A percentile compares a stretch with the other conserved stretches of the same genome.
These are phyloP conservation scores for Diglossa cyanea DNA, from an alignment of 2,797 vertebrate species.

Conservation along the genomic window DNA sequence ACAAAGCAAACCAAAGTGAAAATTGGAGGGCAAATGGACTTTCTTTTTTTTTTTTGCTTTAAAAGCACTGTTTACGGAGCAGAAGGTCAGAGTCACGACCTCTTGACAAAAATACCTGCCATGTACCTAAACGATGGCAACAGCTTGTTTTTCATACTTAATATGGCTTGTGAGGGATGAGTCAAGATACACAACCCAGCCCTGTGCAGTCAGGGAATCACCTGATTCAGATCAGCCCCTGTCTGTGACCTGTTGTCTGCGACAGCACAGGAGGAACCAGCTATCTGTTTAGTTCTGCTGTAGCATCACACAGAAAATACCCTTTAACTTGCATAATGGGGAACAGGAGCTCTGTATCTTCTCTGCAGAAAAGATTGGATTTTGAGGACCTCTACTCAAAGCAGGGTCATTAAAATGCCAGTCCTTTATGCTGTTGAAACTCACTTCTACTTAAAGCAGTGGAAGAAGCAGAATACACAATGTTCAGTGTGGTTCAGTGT, in stretches of 20 bases:
- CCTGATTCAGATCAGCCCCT: not conserved
- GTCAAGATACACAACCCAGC: not conserved
- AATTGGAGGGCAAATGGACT: not conserved
- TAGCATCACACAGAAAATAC: not conserved
- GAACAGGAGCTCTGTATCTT: not conserved
- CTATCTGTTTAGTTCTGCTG: not conserved
- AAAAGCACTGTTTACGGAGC: not conserved
- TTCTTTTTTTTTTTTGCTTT: no score
- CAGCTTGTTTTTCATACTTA: not conserved
- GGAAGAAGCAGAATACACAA: not conserved
- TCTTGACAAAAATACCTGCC: not conserved
- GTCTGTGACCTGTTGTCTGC: not conserved
- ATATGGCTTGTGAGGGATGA: not conserved
- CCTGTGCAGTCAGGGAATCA: not conserved
- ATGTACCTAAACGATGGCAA: not conserved
- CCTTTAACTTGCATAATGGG: not conserved
- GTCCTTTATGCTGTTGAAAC: not conserved
- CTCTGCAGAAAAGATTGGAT: not conserved
- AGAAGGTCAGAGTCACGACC: not conserved
- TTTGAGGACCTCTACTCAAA: not conserved
- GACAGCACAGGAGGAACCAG: not conserved
- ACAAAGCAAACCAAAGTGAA: not conserved
- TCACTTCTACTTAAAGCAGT: not conserved
- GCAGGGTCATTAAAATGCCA: not conserved
- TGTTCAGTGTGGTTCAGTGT: no score